phyloP scores from a whole-genome alignment of 2,888 invertebrate species.

The Lasioglossum vierecki region DNA sequence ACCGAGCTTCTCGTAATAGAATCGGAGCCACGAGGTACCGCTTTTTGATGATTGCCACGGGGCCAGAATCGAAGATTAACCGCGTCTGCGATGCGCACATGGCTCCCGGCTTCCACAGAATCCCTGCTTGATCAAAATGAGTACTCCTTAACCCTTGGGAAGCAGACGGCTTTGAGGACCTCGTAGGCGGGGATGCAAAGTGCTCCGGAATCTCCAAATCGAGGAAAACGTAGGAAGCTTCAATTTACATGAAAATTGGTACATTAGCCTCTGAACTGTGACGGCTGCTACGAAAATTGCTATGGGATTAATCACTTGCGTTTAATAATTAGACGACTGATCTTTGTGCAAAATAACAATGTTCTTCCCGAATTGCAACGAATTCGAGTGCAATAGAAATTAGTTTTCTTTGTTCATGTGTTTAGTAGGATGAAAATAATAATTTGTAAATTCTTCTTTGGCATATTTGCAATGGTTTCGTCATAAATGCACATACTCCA shows the following conservation, averaged over 20 bases:
- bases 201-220: background rate
- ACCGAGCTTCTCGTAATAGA: slow-evolving; percentile 28
- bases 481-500: too few species aligned
- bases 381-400: too few species aligned
- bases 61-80: slow-evolving; percentile 54
- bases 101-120: slow-evolving; percentile 42
- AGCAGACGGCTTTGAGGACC: background rate
- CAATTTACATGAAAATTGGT: slow-evolving; percentile 3
- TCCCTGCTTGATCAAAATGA: slow-evolving; percentile 32
- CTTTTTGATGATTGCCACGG: slow-evolving; percentile 43
- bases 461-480: too few species aligned
- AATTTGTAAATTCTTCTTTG: too few species aligned
- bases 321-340: background rate
- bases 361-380: too few species aligned
- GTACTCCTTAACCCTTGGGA: slow-evolving; percentile 6
- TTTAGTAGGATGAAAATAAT: too few species aligned
- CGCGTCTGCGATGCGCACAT: slow-evolving; percentile 42
- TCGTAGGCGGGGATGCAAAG: background rate
- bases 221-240: background rate
- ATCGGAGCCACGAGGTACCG: slow-evolving; percentile 17
- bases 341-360: too few species aligned
- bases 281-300: background rate
- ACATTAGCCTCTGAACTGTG: background rate
- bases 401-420: too few species aligned
- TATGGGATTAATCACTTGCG: background rate